These are phyloP conservation scores for Grallaria varia DNA, from an alignment of 2,113 vertebrate genomes.

Conservation along the genomic window DNA sequence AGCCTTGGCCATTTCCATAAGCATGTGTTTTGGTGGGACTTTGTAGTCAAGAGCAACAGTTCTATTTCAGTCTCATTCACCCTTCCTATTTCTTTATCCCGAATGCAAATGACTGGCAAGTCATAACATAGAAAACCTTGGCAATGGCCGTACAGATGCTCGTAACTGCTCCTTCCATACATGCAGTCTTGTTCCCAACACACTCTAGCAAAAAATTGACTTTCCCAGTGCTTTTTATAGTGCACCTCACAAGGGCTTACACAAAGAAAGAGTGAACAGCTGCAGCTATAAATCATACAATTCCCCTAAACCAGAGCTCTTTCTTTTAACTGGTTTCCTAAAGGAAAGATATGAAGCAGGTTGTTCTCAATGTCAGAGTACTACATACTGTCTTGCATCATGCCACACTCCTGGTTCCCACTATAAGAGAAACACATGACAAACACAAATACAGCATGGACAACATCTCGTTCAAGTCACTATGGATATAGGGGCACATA, in stretches of 20 bases:
- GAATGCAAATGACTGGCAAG: background rate
- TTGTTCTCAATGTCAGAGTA: background rate
- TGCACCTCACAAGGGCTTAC: background rate
- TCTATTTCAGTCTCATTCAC: background rate
- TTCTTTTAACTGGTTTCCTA: background rate
- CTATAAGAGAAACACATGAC: background rate
- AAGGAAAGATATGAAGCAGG: background rate
- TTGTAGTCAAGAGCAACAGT: background rate
- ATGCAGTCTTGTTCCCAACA: background rate
- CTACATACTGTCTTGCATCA: background rate
- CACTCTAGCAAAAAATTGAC: background rate
- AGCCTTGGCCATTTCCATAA: background rate
- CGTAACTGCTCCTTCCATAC: background rate
- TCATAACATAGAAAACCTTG: background rate
- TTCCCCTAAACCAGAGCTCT: background rate
- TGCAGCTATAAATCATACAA: background rate
- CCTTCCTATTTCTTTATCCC: background rate
- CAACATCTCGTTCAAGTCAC: background rate
- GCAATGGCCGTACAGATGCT: background rate
- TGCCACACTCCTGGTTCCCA: background rate
- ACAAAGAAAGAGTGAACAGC: background rate
- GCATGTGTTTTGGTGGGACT: background rate
- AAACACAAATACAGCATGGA: background rate
- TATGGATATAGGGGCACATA: background rate
- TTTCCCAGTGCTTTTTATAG: background rate